These are phyloP conservation scores for Cydia fagiglandana DNA, from an alignment of 1,140 invertebrate species.

Conservation along the genomic window DNA sequence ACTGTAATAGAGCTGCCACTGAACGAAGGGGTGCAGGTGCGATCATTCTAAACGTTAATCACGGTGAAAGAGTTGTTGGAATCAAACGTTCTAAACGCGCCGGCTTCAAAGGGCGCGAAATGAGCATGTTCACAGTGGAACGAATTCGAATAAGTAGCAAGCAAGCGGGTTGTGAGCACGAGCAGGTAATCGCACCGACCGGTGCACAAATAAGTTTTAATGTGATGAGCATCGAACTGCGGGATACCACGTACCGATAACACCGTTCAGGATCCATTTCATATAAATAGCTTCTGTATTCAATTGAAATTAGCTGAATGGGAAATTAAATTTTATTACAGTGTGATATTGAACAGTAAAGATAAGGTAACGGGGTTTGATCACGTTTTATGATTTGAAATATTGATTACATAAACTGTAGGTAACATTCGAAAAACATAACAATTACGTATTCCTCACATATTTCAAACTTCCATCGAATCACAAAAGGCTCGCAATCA, in stretches of 20 bases:
- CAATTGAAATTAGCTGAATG: constrained; percentile 22
- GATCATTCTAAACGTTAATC: constrained; percentile 51
- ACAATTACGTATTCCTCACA: not conserved
- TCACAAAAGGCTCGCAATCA: constrained; percentile 41
- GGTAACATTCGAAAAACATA: not conserved
- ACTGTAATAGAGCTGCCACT: constrained; percentile 63
- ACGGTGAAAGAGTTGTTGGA: constrained; percentile 61
- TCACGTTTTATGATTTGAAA: not conserved
- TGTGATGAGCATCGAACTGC: constrained; percentile 46
- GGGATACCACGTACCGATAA: constrained; percentile 32
- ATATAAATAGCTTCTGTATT: constrained; percentile 5
- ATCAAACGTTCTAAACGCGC: constrained; percentile 64
- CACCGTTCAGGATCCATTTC: constrained; percentile 19
- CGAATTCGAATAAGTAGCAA: constrained; percentile 54
- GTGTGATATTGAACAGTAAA: not conserved
- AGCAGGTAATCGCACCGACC: constrained; percentile 58
- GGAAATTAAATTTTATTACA: not conserved
- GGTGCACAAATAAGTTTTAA: constrained; percentile 59
- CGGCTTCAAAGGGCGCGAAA: constrained; percentile 62
- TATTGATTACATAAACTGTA: not conserved
- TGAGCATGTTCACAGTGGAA: constrained; percentile 67
- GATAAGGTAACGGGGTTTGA: not conserved
- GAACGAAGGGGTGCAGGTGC: constrained; percentile 55
- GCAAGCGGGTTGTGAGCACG: constrained; percentile 45
- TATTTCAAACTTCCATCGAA: constrained; percentile 33